Conservation (phyloP, 2,113 vertebrate species). For the Psophia crepitans region DNA sequence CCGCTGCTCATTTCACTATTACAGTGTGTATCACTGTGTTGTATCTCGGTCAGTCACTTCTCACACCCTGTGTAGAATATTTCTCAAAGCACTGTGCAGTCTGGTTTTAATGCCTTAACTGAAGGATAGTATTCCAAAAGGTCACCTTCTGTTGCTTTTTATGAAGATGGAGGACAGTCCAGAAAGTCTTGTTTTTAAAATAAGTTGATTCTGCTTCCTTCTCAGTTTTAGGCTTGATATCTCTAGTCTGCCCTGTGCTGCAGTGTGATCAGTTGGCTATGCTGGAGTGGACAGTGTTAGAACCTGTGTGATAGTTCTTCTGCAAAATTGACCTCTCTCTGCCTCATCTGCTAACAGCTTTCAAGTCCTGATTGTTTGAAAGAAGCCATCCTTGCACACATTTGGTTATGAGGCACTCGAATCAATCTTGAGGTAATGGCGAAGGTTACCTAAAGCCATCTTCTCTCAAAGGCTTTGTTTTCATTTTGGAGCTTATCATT, state of each 20-base stretch:
- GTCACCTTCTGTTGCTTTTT: neutral
- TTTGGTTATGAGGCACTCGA: neutral
- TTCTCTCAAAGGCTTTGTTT: neutral
- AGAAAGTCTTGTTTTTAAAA: neutral
- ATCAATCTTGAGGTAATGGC: neutral
- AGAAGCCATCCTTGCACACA: neutral
- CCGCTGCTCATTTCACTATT: conserved; percentile 35
- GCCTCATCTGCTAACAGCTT: neutral
- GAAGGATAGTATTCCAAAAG: neutral
- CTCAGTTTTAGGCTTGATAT: neutral
- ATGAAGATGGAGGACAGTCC: neutral
- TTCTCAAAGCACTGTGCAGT: neutral
- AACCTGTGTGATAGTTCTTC: neutral
- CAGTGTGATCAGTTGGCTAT: neutral
- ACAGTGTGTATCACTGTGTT: neutral
- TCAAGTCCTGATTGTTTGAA: neutral
- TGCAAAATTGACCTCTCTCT: neutral
- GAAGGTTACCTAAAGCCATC: neutral
- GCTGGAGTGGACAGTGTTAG: neutral
- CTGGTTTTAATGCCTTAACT: neutral
- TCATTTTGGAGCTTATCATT: neutral
- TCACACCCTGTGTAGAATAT: neutral
- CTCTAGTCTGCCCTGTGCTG: neutral
- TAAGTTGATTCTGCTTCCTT: neutral
- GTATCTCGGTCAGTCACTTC: conserved; percentile 32